Percentiles rank a stretch among this genome's conserved stretches.
phyloP scores from a whole-genome alignment of 2,113 vertebrate genomes.

The Oriolus oriolus region DNA sequence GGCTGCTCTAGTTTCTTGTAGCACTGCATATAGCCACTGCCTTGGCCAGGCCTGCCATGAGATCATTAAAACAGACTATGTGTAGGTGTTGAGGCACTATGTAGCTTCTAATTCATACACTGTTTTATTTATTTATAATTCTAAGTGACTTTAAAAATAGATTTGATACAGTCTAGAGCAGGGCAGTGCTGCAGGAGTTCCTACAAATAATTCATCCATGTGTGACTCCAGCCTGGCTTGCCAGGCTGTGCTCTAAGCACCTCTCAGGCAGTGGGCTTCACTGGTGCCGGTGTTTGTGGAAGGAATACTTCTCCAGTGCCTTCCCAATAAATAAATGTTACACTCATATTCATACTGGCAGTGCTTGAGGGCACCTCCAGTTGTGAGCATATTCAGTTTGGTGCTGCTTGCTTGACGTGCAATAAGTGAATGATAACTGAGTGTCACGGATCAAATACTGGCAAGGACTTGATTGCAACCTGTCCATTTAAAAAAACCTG shows the following conservation, averaged over 20 bases:
- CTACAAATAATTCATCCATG: conserved; percentile 17
- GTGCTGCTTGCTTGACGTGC: background rate
- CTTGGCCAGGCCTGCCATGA: background rate
- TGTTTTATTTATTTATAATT: conserved; percentile 55
- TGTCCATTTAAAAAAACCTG: background rate
- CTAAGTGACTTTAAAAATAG: conserved; percentile 58
- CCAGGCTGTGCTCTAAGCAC: background rate
- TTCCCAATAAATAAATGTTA: background rate
- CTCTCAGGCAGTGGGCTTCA: background rate
- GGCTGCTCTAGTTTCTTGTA: background rate
- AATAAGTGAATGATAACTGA: background rate
- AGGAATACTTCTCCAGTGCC: background rate
- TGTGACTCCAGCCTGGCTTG: conserved; percentile 1
- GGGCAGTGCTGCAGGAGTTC: background rate
- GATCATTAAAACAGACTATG: background rate
- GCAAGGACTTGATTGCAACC: background rate
- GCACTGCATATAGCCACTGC: background rate
- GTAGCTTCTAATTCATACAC: conserved; percentile 1
- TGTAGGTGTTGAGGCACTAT: conserved; percentile 24
- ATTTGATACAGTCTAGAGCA: background rate
- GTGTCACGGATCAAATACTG: background rate
- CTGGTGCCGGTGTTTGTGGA: background rate
- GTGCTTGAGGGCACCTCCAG: background rate
- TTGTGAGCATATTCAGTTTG: background rate
- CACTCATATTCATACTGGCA: background rate